phyloP scores from a whole-genome alignment of 2,888 invertebrate genomes.

The Toxonevra muliebris region DNA sequence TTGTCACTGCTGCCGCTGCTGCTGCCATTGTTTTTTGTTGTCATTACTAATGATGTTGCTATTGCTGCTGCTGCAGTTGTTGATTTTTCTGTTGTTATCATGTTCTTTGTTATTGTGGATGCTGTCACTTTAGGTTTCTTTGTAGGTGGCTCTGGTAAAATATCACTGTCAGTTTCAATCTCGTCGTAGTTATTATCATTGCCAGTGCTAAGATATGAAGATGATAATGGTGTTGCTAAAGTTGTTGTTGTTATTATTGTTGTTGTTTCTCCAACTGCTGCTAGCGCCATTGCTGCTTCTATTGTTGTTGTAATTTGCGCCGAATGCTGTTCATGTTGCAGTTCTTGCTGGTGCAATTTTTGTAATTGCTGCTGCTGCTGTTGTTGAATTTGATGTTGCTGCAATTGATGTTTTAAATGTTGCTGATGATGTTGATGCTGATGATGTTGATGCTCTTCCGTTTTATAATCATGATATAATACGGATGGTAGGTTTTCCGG shows the following conservation, averaged over 20 bases:
- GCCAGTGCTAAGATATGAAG: conserved; percentile 35
- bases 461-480: conserved; percentile 62
- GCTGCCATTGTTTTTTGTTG: conserved; percentile 18
- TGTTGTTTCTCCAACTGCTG: conserved; percentile 26
- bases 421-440: conserved; percentile 60
- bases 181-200: conserved; percentile 48
- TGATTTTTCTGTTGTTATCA: conserved; percentile 16
- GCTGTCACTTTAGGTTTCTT: conserved; percentile 49
- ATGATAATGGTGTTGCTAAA: conserved; percentile 13
- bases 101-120: conserved; percentile 26
- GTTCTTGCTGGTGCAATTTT: conserved; percentile 28
- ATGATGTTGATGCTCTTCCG: conserved; percentile 62
- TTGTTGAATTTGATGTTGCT: conserved; percentile 44
- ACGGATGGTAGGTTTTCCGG: conserved; percentile 62
- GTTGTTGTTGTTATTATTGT: conserved; percentile 33
- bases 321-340: conserved; percentile 16
- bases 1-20: conserved; percentile 20
- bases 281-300: conserved; percentile 30
- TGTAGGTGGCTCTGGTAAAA: conserved; percentile 59
- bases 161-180: conserved; percentile 59
- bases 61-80: conserved; percentile 32
- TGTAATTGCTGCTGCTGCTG: conserved; percentile 37
- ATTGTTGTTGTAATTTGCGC: conserved; percentile 15
- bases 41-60: conserved; percentile 29
- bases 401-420: conserved; percentile 56